Conservation (phyloP, 2,113 vertebrate genomes). For the Colaptes auratus region DNA sequence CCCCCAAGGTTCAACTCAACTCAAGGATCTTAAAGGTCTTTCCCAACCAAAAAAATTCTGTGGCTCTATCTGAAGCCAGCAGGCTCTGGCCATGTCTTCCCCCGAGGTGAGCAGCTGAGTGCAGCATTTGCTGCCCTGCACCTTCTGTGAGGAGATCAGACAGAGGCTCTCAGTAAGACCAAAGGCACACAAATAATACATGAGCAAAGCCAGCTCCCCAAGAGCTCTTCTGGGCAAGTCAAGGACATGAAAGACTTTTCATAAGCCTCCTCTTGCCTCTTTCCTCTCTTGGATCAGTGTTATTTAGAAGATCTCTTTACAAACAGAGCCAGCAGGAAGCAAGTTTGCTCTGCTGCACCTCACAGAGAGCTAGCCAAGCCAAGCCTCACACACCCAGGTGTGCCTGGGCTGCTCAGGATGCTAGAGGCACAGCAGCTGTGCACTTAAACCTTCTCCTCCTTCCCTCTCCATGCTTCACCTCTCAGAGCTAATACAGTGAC, state of each 20-base stretch:
- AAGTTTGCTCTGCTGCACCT: neutral
- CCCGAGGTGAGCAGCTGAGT: neutral
- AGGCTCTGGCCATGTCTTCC: neutral
- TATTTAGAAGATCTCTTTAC: neutral
- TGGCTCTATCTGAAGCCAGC: neutral
- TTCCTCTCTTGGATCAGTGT: neutral
- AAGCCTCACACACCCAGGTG: neutral
- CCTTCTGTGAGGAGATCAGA: neutral
- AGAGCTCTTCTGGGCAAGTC: neutral
- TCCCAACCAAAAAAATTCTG: too few relatives aligned
- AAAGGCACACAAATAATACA: neutral
- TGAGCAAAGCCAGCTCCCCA: neutral
- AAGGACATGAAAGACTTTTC: neutral
- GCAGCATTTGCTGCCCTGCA: neutral
- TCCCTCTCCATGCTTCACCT: neutral
- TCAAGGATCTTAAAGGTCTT: too few relatives aligned
- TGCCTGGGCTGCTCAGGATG: neutral
- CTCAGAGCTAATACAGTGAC: neutral
- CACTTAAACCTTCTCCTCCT: neutral
- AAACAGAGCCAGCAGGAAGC: neutral
- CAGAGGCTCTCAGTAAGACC: neutral
- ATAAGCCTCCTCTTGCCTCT: neutral
- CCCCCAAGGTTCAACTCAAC: too few relatives aligned
- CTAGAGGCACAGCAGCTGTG: neutral
- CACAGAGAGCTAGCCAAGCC: neutral